Conservation (phyloP, 2,113 vertebrate genomes). For the Tetrax tetrax region DNA sequence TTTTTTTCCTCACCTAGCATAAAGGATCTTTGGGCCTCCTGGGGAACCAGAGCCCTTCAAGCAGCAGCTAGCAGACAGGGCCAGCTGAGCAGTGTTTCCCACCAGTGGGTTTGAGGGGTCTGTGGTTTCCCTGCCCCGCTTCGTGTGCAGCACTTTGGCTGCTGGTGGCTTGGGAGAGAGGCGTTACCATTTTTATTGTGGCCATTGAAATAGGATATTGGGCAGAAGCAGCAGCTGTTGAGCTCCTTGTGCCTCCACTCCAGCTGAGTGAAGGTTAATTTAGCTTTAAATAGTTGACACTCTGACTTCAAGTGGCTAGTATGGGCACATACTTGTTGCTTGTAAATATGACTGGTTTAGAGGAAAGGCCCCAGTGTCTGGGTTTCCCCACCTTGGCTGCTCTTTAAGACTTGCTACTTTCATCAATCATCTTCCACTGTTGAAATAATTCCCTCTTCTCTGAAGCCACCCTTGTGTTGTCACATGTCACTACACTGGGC, state of each 20-base stretch:
- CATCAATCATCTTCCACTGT: not conserved
- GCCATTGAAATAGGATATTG: not conserved
- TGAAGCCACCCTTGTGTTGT: not conserved
- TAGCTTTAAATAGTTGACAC: not conserved
- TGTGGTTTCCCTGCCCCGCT: not conserved
- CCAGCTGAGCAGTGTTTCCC: fast-evolving
- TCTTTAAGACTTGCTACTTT: not conserved
- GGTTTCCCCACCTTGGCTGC: not conserved
- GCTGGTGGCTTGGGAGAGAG: not conserved
- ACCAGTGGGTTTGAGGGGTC: not conserved
- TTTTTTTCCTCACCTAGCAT: not conserved
- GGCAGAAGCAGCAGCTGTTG: not conserved
- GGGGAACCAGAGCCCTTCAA: not conserved
- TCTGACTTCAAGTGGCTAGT: not conserved
- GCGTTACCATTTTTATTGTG: not conserved
- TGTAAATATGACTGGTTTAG: not conserved
- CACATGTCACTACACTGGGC: fast-evolving
- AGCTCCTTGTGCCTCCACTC: not conserved
- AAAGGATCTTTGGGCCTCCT: not conserved
- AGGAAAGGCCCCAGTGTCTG: not conserved
- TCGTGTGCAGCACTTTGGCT: fast-evolving
- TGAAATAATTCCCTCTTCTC: not conserved
- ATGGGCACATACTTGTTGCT: not conserved
- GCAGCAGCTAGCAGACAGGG: not conserved
- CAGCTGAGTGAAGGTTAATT: not conserved